Base-by-base conservation (phyloP, 1,140 invertebrate species). In the Venustaconcha ellipsiformis region DNA sequence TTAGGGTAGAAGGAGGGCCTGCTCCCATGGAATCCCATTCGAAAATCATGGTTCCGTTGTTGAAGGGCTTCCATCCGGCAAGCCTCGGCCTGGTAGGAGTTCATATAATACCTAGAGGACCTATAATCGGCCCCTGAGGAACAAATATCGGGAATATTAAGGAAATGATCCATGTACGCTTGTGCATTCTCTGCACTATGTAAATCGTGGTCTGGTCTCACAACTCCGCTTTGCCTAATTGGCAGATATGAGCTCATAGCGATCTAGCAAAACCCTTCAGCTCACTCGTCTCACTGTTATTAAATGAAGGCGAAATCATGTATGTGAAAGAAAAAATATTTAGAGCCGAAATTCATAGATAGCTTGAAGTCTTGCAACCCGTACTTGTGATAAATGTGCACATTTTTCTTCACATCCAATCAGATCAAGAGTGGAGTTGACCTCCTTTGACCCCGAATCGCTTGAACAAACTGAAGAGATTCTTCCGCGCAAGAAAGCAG, bases 81-180 rank as follows among this genome's bases (percentile, higher is more conserved):
- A 65, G 84, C 84, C n/a, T 86, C 86, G 15, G 84, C 80, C 56
- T 84, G 81, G 58, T 86, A 84, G 5, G 83, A 86, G 58, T 82
- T 81, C 83, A 84, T 84, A 70, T 86, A 86, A 60, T 87, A 87
- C 37, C 87, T 72, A 11, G 84, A 83, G 67, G 83, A 83, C 57
- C 87, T 73, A 77, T 87, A 88, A 74, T 84, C 84, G 60, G 81
- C 70, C 55, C 82, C 81, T 30, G 83, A 80, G 26, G 87, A 84
- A 81, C 87, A 88, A 63, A 88, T 88, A 73, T 88, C 85, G n/a
- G 87, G 87, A 71, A 88, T 88, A 70, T 88, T 88, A 30, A 88
- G 80, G 78, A 88, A 88, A 80, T 88, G 87, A 79, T 88, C 87
- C 87, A 88, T 88, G 75, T 88, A 87, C 63, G 83, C 81, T 14